A percentile compares a stretch with the other conserved stretches of the same genome.
These are phyloP conservation scores for Thomomys bottae DNA, from an alignment of 2,113 vertebrate genomes.

Conservation along the genomic window DNA sequence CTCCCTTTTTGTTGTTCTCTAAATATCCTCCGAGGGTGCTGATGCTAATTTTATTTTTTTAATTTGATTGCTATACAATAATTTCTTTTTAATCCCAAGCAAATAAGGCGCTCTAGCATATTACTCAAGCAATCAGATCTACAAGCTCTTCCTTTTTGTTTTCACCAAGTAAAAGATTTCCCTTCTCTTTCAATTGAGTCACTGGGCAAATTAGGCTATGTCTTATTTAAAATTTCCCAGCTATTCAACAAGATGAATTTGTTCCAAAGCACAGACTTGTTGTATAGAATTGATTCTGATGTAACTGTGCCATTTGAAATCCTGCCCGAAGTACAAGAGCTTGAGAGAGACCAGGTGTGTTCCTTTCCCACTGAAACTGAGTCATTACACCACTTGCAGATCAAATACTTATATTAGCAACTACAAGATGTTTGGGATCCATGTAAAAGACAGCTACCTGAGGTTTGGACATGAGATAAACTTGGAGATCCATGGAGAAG, in stretches of 20 bases:
- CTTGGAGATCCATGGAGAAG: background rate
- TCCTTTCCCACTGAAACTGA: slow-evolving; percentile 19
- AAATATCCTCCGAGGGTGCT: background rate
- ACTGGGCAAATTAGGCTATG: background rate
- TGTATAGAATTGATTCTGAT: slow-evolving; percentile 23
- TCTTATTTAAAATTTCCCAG: slow-evolving; percentile 20
- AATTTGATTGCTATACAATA: slow-evolving; percentile 4
- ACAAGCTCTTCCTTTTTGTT: slow-evolving; percentile 35
- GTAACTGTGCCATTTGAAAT: background rate
- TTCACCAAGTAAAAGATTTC: slow-evolving; percentile 3
- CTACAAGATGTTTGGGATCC: background rate
- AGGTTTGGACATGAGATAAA: background rate
- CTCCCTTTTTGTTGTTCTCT: slow-evolving; percentile 27
- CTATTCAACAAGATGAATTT: background rate
- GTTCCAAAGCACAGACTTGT: background rate
- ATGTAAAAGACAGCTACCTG: slow-evolving; percentile 10
- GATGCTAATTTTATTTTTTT: slow-evolving; percentile 41
- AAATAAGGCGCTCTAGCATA: slow-evolving; percentile 15
- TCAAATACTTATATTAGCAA: slow-evolving; percentile 1
- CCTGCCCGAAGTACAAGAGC: background rate
- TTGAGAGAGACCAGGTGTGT: background rate
- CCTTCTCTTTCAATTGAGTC: background rate
- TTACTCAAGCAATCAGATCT: background rate
- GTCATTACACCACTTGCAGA: slow-evolving; percentile 13
- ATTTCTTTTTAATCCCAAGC: slow-evolving; percentile 55